phyloP scores from a whole-genome alignment of 2,888 invertebrate species.

The Ephialtes manifestator region DNA sequence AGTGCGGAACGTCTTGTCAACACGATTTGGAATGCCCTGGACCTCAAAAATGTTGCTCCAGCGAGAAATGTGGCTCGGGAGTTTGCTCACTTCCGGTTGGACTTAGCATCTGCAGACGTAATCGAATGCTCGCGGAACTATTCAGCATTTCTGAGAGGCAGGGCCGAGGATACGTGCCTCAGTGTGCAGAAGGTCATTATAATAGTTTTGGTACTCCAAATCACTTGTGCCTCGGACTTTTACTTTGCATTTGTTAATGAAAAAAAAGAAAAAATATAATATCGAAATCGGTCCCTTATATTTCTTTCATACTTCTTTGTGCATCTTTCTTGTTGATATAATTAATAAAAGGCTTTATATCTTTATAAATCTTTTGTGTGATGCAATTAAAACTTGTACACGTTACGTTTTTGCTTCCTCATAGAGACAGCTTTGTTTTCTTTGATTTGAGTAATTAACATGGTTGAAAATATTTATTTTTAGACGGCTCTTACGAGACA shows the following conservation, averaged over 20 bases:
- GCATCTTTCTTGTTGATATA: too few species aligned
- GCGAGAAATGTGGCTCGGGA: conserved; percentile 89
- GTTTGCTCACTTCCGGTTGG: conserved; percentile 92
- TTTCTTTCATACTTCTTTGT: too few species aligned
- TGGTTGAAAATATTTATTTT: conserved; percentile 50
- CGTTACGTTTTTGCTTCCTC: too few species aligned
- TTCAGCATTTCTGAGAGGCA: conserved; percentile 92
- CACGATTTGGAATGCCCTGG: conserved; percentile 94
- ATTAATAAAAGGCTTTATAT: too few species aligned
- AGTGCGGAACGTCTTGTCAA: conserved; percentile 89
- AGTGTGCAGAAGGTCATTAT: conserved; percentile 88
- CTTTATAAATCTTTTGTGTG: too few species aligned
- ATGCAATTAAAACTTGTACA: too few species aligned
- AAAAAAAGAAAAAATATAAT: background rate
- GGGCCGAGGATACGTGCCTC: conserved; percentile 94
- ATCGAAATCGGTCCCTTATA: too few species aligned
- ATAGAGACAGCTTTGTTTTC: too few species aligned
- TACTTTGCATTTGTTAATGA: background rate
- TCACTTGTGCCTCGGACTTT: too few species aligned
- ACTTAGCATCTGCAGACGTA: conserved; percentile 90
- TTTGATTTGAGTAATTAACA: too few species aligned
- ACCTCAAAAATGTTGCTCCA: conserved; percentile 93
- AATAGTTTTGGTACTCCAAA: background rate
- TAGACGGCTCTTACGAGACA: conserved; percentile 91
- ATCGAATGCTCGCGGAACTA: conserved; percentile 92